A percentile compares a stretch with the other conserved stretches of the same genome.
Evolutionary conservation across 2,888 invertebrate species (phyloP).

Genomic region (Vannuccia rotundouncinata): DNA sequence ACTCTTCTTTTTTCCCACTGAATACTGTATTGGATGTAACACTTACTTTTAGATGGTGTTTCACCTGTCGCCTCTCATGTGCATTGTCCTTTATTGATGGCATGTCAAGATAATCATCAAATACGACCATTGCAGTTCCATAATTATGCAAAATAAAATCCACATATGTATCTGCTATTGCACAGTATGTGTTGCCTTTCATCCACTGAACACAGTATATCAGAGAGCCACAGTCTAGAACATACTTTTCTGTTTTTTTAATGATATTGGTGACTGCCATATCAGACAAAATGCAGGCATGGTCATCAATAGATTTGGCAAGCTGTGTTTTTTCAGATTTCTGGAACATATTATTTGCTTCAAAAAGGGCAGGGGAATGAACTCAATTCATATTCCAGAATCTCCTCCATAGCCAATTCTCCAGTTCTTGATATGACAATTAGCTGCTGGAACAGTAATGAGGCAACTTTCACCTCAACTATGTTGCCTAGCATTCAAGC

Average conservation of each 20-base stretch:
- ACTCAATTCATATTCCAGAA: background rate
- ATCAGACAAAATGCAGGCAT: background rate
- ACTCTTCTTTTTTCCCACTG: background rate
- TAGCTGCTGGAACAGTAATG: conserved; percentile 16
- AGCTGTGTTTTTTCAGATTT: background rate
- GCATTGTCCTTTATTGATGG: conserved; percentile 39
- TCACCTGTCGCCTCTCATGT: conserved; percentile 32
- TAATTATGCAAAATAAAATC: conserved; percentile 35
- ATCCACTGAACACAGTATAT: background rate
- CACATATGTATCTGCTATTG: background rate
- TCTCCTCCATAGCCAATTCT: background rate
- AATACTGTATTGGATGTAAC: background rate
- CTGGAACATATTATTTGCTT: background rate
- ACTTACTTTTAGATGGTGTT: conserved; percentile 14
- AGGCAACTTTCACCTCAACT: too few relatives aligned
- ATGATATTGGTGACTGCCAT: background rate
- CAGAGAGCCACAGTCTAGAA: background rate
- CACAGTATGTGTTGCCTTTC: background rate
- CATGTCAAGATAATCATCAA: conserved; percentile 37
- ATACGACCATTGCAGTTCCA: conserved; percentile 38
- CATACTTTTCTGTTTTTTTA: background rate
- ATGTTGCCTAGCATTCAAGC: background rate
- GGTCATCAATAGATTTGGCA: background rate
- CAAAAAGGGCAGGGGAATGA: background rate
- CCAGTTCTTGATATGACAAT: background rate